Evolutionary conservation across 2,888 invertebrate genomes (phyloP).

Genomic region (Pyrrhia umbra): DNA sequence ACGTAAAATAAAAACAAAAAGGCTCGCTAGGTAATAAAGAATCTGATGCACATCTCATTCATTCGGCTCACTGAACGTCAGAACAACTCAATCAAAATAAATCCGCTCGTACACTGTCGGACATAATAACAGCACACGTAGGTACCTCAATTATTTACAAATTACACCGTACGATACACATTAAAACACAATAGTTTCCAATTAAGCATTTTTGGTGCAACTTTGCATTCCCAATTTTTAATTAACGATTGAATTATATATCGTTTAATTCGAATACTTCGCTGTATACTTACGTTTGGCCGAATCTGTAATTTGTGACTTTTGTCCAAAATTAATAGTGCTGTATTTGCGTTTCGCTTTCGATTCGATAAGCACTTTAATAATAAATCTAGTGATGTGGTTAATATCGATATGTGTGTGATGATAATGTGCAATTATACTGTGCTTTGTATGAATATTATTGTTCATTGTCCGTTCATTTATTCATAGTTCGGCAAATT

Average conservation of each 20-base stretch:
- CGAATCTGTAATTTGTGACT: conserved; percentile 61
- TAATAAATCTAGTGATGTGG: conserved; percentile 44
- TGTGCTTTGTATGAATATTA: conserved; percentile 17
- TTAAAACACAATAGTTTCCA: conserved; percentile 66
- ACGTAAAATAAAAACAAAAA: conserved; percentile 13
- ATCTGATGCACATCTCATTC: conserved; percentile 14
- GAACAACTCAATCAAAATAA: conserved; percentile 56
- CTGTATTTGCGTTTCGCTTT: conserved; percentile 38
- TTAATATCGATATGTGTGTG: conserved; percentile 26
- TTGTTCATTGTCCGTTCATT: conserved; percentile 3
- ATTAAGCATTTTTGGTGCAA: conserved; percentile 64
- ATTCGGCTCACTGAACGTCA: conserved; percentile 29
- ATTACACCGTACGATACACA: conserved; percentile 60
- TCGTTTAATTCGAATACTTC: conserved; percentile 59
- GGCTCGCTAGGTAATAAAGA: conserved; percentile 21
- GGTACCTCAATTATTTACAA: conserved; percentile 60
- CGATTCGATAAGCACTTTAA: conserved; percentile 46
- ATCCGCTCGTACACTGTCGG: conserved; percentile 34
- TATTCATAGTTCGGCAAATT: conserved; percentile 2
- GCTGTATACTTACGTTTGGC: conserved; percentile 50
- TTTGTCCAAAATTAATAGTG: conserved; percentile 54
- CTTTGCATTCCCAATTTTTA: conserved; percentile 56
- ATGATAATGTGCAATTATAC: background rate
- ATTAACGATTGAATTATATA: conserved; percentile 67
- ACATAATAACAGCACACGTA: conserved; percentile 55